These are phyloP conservation scores for Artibeus lituratus DNA, from an alignment of 2,797 vertebrate species.

Conservation along the genomic window DNA sequence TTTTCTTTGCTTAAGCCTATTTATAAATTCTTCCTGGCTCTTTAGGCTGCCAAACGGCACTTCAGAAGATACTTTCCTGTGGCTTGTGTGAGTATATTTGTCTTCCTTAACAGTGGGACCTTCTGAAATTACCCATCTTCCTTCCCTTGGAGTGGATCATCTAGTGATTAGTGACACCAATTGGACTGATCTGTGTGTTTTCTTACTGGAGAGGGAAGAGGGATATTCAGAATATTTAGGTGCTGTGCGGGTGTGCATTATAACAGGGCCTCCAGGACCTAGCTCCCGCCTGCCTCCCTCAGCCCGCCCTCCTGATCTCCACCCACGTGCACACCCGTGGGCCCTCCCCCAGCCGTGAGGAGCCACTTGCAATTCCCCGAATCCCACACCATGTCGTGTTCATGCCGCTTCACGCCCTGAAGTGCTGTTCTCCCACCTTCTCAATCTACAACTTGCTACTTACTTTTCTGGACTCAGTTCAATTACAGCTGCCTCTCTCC, in stretches of 20 bases:
- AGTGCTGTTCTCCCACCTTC: not conserved
- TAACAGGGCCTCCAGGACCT: not conserved
- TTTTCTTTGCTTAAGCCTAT: not conserved
- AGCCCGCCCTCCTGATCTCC: not conserved
- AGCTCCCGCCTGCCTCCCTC: not conserved
- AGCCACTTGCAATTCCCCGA: not conserved
- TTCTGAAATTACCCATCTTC: not conserved
- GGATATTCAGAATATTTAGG: not conserved
- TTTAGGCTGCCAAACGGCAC: not conserved
- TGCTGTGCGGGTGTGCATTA: accelerated
- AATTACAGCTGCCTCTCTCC: not conserved
- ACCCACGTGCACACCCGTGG: too few species aligned
- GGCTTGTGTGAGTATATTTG: not conserved
- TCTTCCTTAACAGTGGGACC: constrained; percentile 3
- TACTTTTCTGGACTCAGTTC: not conserved
- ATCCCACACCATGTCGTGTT: not conserved
- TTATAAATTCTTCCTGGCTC: not conserved
- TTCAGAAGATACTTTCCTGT: not conserved
- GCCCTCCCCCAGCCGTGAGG: not conserved
- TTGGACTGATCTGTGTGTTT: not conserved
- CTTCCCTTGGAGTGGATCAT: not conserved
- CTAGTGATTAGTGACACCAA: not conserved
- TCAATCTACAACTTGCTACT: not conserved
- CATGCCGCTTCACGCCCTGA: not conserved
- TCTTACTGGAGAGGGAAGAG: not conserved